Percentiles rank a stretch among this genome's conserved stretches.
phyloP scores from a whole-genome alignment of 64 coral and sea anemone genomes.

The Porites australiensis region DNA sequence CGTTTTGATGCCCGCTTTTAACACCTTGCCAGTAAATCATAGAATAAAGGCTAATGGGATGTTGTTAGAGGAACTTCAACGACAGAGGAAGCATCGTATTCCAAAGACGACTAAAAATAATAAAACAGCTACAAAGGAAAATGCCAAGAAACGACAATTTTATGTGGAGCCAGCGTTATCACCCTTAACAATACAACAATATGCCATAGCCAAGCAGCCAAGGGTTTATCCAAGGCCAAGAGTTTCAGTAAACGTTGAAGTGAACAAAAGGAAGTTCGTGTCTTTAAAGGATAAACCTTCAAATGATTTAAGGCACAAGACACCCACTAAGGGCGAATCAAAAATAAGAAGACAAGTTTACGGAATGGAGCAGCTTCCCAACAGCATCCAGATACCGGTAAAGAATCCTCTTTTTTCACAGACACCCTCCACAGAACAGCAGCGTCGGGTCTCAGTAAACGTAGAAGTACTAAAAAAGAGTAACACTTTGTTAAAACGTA shows the following conservation, averaged over 20 bases:
- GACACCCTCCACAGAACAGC: neutral
- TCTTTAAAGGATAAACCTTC: neutral
- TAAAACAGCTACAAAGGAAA: conserved; percentile 36
- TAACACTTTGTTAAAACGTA: neutral
- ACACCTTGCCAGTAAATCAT: conserved; percentile 52
- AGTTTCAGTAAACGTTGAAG: conserved; percentile 41
- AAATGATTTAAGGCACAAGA: neutral
- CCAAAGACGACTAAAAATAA: neutral
- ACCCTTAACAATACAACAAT: neutral
- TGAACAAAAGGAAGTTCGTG: conserved; percentile 1
- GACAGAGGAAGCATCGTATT: conserved; percentile 46
- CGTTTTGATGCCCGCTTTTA: conserved; percentile 70
- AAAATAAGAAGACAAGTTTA: conserved; percentile 56
- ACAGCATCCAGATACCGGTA: conserved; percentile 9
- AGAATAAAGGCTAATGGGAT: conserved; percentile 65
- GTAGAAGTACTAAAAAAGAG: conserved; percentile 21
- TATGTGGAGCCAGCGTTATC: neutral
- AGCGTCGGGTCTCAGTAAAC: neutral
- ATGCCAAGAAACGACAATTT: conserved; percentile 67
- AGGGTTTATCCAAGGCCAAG: neutral
- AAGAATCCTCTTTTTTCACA: neutral
- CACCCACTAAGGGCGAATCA: neutral
- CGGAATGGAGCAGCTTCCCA: conserved; percentile 49
- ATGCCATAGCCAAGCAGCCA: neutral
- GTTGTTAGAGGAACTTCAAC: conserved; percentile 79